Base-by-base conservation (phyloP, 2,888 invertebrate species). In the Monopis laevigella region DNA sequence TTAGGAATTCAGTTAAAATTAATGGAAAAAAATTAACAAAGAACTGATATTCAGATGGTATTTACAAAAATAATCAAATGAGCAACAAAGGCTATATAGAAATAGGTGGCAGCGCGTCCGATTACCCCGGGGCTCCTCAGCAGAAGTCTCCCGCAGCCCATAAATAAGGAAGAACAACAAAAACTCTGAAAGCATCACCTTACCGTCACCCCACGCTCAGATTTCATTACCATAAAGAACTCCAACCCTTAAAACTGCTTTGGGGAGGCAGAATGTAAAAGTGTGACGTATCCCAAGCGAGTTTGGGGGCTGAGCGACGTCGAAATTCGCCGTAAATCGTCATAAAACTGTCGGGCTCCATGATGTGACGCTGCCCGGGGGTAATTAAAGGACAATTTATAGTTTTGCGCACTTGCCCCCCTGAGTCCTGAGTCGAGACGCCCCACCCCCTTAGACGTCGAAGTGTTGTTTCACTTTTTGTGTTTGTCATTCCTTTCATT, bases 331-430 rank as follows among this genome's bases (percentile, higher is more conserved):
- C 55, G 70, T 82, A 82, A 82, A 82, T 82, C 75, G 80, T 86
- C 86, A 86, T 86, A 86, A 86, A 86, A 86, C 85, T 86, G 86
- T 86, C 86, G 84, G 82, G 84, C 83, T 84, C 84, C 82, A 84
- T 84, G 86, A 86, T 85, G 86, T 86, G 86, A 86, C 86, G 82
- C 80, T 80, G 82, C 81, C 82, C 81, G 66, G 71, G 80, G 81
- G 82, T 82, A 82, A 82, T 82, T 82, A 82, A 80, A 81, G 75
- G 71, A 81, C 72, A 80, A 82, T 82, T 82, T 82, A 82, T 82
- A 81, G 82, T 80, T 77, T 69, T 29, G 42, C 34, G 49, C 43
- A 59, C 57, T 55, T 55, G 66, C 68, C 66, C 62, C 46, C 58
- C 59, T 54, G 47, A 52, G 55, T 56, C 58, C 59, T 54, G 47